These are phyloP conservation scores for Porites australiensis DNA, from an alignment of 64 coral and sea anemone species.

Conservation along the genomic window DNA sequence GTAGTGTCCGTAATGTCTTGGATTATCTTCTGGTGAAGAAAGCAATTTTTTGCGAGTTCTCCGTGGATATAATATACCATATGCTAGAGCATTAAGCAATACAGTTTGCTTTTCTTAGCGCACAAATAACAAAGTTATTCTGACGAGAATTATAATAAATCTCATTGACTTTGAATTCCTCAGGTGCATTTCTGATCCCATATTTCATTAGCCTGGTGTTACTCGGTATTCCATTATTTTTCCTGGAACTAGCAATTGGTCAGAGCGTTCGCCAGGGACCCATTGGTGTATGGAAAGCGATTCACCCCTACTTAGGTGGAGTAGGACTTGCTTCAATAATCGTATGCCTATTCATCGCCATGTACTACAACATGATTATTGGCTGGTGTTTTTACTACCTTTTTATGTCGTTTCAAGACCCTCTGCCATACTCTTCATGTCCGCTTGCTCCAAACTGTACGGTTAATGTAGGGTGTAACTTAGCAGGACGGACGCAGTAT, in stretches of 20 bases:
- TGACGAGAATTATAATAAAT: too few relatives aligned
- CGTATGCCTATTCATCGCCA: constrained; percentile 63
- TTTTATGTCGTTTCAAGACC: constrained; percentile 73
- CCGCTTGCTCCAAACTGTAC: constrained; percentile 53
- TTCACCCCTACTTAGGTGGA: constrained; percentile 83
- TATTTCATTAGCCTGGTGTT: constrained; percentile 69
- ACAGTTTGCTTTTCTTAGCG: too few relatives aligned
- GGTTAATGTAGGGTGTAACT: constrained; percentile 45
- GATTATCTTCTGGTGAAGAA: too few relatives aligned
- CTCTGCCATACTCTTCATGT: constrained; percentile 71
- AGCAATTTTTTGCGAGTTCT: too few relatives aligned
- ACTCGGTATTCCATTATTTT: constrained; percentile 85
- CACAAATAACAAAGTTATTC: too few relatives aligned
- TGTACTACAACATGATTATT: constrained; percentile 86
- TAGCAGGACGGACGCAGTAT: constrained; percentile 74
- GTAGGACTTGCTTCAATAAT: constrained; percentile 73
- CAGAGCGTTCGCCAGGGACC: constrained; percentile 86
- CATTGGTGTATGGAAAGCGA: constrained; percentile 84
- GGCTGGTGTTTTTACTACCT: constrained; percentile 82
- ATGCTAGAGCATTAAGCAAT: too few relatives aligned
- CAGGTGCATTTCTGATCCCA: constrained; percentile 84
- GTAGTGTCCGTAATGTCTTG: too few relatives aligned
- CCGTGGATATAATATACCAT: too few relatives aligned
- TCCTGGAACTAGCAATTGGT: constrained; percentile 81
- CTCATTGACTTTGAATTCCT: background rate